Evolutionary conservation across 53 echinoderm and acorn worm species (phyloP), one percentile per base, ranked within the genome.

Genomic region (Actinopyga echinites): DNA sequence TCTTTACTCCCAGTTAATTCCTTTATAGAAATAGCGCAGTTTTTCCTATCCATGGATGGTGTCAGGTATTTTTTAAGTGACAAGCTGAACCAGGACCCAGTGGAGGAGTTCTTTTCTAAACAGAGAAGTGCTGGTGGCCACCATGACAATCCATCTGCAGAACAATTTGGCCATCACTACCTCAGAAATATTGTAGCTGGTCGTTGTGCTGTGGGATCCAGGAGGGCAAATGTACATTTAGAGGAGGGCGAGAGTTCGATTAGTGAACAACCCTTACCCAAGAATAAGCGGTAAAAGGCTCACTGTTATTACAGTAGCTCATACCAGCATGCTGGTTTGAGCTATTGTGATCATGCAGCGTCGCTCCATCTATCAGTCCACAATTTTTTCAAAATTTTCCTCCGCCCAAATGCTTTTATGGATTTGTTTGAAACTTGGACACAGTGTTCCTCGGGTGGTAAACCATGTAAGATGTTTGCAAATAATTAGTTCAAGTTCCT

Each of bases 71-170:
- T 71, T 30, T 21, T 71, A 5, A 71, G 73, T 32, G 73, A 71
- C 26, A 71, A 71, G 34, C 73, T 71, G 26, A 29, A 33, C 36
- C 73, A 71, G 73, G 73, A 71, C 35, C 73, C 73, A 20, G 20
- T 66, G 19, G 82, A 82, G 38, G 82, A 82, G 35, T 59, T 53
- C 43, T 82, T 82, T 64, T 33, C 36, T n/a, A 82, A 82, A n/a
- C 82, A 82, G 53, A 30, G 82, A n/a, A n/a, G 25, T 17, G 82
- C 82, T 82, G 65, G 82, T 30, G 82, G 82, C 37, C 33, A 5
- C 21, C n/a, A 82, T 62, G 26, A 44, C 26, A 61, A 82, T 38
- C 57, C 60, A 44, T 34, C 64, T 8, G 82, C 36, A 21, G 82
- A 55, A 20, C 56, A 55, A 20, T 55, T 55, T 55, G 56, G 56